A percentile compares a stretch with the other conserved stretches of the same genome.
Conservation (phyloP, 2,113 vertebrate species). For the Dissostichus mawsoni region DNA sequence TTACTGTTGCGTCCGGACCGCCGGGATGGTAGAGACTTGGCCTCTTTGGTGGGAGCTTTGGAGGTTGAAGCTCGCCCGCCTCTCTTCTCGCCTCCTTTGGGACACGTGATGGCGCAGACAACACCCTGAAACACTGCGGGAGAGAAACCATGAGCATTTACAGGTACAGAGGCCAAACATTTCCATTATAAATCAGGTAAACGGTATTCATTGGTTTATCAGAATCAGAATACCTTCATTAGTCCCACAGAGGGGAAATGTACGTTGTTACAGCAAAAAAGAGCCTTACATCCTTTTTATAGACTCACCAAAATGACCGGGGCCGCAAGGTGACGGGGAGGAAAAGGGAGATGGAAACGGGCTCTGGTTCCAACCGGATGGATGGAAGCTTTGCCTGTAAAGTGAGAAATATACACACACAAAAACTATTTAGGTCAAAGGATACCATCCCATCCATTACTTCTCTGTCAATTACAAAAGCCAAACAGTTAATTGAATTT, state of each 20-base stretch:
- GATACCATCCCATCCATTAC: no score
- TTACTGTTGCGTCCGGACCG: conserved; percentile 89
- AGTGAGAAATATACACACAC: background rate
- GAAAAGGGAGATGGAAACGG: conserved; percentile 74
- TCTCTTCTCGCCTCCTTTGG: conserved; percentile 94
- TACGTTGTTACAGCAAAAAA: no score
- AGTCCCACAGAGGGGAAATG: no score
- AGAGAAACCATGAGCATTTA: background rate
- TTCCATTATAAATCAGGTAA: background rate
- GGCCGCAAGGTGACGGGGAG: conserved; percentile 82
- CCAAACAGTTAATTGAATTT: no score
- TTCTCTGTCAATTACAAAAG: no score
- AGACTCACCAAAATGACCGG: conserved; percentile 90
- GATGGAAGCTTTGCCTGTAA: conserved; percentile 65
- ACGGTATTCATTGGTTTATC: no score
- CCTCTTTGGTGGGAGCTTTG: conserved; percentile 88
- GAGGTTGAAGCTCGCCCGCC: conserved; percentile 87
- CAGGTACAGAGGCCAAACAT: background rate
- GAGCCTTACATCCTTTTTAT: no score
- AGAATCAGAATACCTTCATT: no score
- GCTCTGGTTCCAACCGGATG: conserved; percentile 60
- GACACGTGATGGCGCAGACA: conserved; percentile 87
- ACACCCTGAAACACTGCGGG: conserved; percentile 86
- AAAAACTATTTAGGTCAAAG: background rate
- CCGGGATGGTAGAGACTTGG: conserved; percentile 82